These are phyloP conservation scores for Drosophila fungiperda DNA, from an alignment of 2,888 invertebrate species.

Conservation along the genomic window DNA sequence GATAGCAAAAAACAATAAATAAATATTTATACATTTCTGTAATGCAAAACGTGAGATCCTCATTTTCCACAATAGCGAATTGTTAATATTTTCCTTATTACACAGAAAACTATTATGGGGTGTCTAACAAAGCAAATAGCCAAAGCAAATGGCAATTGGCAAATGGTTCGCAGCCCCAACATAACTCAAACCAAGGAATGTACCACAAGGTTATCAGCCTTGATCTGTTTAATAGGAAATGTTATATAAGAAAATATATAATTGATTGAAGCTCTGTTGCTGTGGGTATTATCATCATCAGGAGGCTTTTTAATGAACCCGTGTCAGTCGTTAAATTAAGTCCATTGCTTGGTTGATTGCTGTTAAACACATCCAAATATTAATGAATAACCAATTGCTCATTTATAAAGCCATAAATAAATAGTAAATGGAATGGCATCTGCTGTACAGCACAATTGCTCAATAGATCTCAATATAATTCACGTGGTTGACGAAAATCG, in stretches of 20 bases:
- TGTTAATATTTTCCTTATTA: slow-evolving; percentile 20
- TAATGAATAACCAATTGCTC: no score
- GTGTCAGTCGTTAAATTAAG: no score
- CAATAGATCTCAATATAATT: no score
- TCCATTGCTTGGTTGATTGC: no score
- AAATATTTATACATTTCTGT: slow-evolving; percentile 9
- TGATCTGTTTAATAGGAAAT: background rate
- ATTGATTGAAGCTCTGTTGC: background rate
- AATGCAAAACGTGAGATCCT: slow-evolving; percentile 33
- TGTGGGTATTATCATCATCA: slow-evolving; percentile 88
- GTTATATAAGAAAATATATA: background rate
- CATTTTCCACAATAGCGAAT: no score
- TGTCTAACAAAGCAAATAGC: background rate
- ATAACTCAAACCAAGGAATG: slow-evolving; percentile 4
- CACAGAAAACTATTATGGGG: no score
- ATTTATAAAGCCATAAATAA: no score
- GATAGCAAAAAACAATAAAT: slow-evolving; percentile 9
- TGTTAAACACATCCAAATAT: no score
- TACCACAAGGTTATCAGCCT: background rate
- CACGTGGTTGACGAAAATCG: no score
- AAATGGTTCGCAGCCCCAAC: background rate
- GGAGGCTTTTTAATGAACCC: no score
- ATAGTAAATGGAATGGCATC: no score
- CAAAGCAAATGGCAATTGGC: background rate
- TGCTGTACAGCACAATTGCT: no score